Base-by-base conservation (phyloP, 2,888 invertebrate genomes). In the Sycophila texana region DNA sequence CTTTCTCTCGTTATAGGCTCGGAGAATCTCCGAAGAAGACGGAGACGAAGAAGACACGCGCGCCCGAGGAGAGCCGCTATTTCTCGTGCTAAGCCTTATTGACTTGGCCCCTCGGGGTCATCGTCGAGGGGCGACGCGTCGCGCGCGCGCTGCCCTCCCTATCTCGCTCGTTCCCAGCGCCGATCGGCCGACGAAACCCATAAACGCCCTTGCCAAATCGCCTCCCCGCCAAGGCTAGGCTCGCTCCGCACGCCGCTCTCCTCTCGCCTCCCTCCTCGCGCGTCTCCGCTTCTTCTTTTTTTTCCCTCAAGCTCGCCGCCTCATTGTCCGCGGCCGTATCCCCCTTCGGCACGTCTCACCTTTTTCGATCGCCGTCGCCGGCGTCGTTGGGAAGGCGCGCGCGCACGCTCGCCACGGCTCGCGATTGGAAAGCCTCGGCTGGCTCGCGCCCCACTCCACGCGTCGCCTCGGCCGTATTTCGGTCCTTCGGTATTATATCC, bases 301-400 rank as follows among this genome's bases (percentile, higher is more conserved):
- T 49, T 1, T 22, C 76, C 65, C 70, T 71, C 68, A 68, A 74
- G 74, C 74, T 77, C 84, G 77, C 82, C 83, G 84, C 83, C 83
- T 87, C 84, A 86, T 86, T 86, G 86, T 87, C 86, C 85, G 86
- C 84, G 83, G 80, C 84, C 84, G 83, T 86, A 67, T 55, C 84
- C 84, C 86, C 86, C 85, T 85, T 85, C 86, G 86, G 84, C 87
- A 84, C 86, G 86, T 86, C 86, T 86, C 87, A 86, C 86, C 87
- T 87, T 86, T 87, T 87, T 85, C 86, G 86, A 87, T 86, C 86
- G 85, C 82, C 84, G 82, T 71, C 82, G 16, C 51, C 66, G 66
- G 22, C 22, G 20, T 66, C 51, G 49, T 51, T 20, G 20, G 18
- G 7, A 7, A 7, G 13, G 51, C 26, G 47, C 5, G 39, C 65